Evolutionary conservation across 37 sponge, comb jelly and placozoan species (phyloP), one percentile per base, ranked within the genome.

Genomic region (Hormiphora californensis): DNA sequence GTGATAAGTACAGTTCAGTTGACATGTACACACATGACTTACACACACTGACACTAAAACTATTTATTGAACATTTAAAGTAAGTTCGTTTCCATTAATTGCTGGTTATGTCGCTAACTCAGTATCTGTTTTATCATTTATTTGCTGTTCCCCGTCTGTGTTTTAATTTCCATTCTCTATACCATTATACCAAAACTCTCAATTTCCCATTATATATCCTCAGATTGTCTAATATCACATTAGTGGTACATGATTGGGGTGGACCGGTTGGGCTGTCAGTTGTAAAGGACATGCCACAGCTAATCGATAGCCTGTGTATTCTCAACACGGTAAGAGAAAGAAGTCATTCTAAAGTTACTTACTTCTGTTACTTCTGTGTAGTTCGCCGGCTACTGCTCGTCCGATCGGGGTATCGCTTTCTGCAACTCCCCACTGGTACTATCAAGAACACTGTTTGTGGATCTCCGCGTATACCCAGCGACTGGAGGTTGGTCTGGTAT

Each of bases 221-320:
- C 61, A 57, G 61, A 12, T 41, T 73, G 25, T 40, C 44, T 1
- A 73, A 73, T 22, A 73, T 73, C 8, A 73, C 81, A 15, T 28
- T 73, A 43, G 81, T 73, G 7, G 81, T 73, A 32, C 81, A 73
- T 36, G 81, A 73, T 73, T 73, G 81, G 81, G 81, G 81, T 22
- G 81, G 81, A 1, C 81, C 81, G 9, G 81, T 73, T 33, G 81
- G 81, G 27, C 22, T 73, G 22, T 73, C 81, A n/a, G 81, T 73
- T 41, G 81, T 73, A 3, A 73, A 73, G 23, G 81, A 73, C 1
- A 28, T 73, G 8, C 81, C 81, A 15, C 9, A 73, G 4, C 81
- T 73, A 8, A 73, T 73, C 41, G 35, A 73, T 30, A 73, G 81
- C 27, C 44, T 73, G 1, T 73, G 81, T 41, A 73, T 73, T 12